These are phyloP conservation scores for Stomorhina lunata DNA, from an alignment of 2,888 invertebrate genomes.

Conservation along the genomic window DNA sequence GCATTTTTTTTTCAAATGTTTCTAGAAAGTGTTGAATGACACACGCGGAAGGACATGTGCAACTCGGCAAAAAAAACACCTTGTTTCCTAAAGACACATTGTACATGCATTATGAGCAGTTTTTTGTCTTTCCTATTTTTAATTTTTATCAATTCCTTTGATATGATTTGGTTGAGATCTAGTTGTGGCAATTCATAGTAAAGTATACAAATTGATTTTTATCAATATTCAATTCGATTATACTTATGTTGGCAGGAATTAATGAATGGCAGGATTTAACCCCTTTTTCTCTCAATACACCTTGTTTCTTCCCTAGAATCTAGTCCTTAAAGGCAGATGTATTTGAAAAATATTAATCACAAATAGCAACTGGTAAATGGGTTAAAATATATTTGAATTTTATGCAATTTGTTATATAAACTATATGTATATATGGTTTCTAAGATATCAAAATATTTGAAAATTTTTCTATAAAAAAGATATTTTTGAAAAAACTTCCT, in stretches of 20 bases:
- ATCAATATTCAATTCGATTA: conserved; percentile 56
- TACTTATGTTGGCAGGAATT: conserved; percentile 2
- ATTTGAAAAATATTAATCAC: not conserved
- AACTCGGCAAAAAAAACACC: conserved; percentile 53
- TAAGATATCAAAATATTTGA: too few species aligned
- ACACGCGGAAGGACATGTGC: conserved; percentile 66
- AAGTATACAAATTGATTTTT: conserved; percentile 57
- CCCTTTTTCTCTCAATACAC: conserved; percentile 3
- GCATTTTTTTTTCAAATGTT: not conserved
- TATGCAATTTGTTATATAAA: too few species aligned
- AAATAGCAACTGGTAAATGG: too few species aligned
- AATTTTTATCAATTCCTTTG: conserved; percentile 15
- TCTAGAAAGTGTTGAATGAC: conserved; percentile 58
- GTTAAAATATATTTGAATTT: too few species aligned
- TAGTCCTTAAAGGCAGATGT: conserved; percentile 47
- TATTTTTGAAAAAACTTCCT: too few species aligned
- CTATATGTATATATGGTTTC: too few species aligned
- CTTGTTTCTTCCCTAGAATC: not conserved
- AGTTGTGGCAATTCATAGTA: conserved; percentile 3
- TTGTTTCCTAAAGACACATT: conserved; percentile 47
- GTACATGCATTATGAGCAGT: conserved; percentile 53
- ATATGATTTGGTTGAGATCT: conserved; percentile 18
- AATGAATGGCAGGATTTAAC: conserved; percentile 39
- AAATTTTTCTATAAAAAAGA: too few species aligned
- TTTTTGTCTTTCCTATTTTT: conserved; percentile 3